These are phyloP conservation scores for Heliothis subflexa DNA, from an alignment of 1,140 invertebrate species.

Conservation along the genomic window DNA sequence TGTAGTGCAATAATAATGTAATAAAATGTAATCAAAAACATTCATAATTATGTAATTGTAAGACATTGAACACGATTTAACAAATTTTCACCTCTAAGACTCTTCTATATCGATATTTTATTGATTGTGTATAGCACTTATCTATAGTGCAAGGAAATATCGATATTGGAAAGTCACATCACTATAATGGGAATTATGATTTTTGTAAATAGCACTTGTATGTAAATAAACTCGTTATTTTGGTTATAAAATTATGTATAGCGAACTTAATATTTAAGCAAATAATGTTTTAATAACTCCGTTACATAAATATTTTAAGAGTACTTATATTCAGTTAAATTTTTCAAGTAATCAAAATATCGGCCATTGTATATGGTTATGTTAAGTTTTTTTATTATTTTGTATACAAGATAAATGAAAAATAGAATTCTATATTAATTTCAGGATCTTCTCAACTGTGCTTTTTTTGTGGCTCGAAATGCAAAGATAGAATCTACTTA, in stretches of 20 bases:
- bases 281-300: too few relatives aligned
- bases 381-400: too few relatives aligned
- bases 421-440: too few relatives aligned
- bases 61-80: background rate
- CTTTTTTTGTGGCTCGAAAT: too few relatives aligned
- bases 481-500: background rate
- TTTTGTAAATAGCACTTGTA: conserved; percentile 33
- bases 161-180: background rate
- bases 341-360: too few relatives aligned
- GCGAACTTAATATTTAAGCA: background rate
- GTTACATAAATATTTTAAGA: too few relatives aligned
- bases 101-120: conserved; percentile 3
- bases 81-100: background rate
- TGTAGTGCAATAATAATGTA: conserved; percentile 34
- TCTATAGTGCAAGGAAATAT: background rate
- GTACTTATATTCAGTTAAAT: too few relatives aligned
- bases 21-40: conserved; percentile 19
- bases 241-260: background rate
- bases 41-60: background rate
- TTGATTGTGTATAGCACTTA: background rate
- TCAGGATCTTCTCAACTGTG: too few relatives aligned
- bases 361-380: too few relatives aligned
- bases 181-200: conserved; percentile 7
- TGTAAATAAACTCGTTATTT: background rate
- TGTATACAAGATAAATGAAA: too few relatives aligned